Base-by-base conservation (phyloP, 1,140 invertebrate species). In the Bradynema listronoti region DNA sequence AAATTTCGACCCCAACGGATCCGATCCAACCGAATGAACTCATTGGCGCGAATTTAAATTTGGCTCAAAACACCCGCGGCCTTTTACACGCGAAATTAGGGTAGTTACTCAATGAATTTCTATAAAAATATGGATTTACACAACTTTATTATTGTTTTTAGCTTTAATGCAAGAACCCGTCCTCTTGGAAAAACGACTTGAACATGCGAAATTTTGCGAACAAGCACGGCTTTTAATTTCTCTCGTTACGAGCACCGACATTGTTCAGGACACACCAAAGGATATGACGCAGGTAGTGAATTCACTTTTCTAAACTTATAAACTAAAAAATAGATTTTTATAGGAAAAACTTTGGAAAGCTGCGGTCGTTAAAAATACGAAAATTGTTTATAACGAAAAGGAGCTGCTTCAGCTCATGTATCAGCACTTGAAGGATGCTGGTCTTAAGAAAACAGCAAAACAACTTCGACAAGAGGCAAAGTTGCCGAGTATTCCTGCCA, bases 201-300 rank as follows among this genome's bases (percentile, higher is more conserved):
- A 96, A 71, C 93, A 97, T 80, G 88, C 92, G 0, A 86, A 86
- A 76, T 97, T 98, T 80, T 92, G 94, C 79, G 91, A 91, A 78
- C 90, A 91, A 79, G 90, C 91, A 3, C 80, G 91, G 16, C 87
- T 92, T 71, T 80, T 98, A 14, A 83, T 97, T 55, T 90, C 93
- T 79, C 81, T 86, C 2, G 88, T 97, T 1, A 90, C 89, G 22
- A 91, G 92, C 2, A 91, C 91, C 84, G 45, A 87, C 88, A 73
- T 55, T 16, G 83, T 90, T 63, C 88, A 90, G 55, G 74, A 75
- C 25, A 58, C 65, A 22, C 52, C 66, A 16, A 62, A 41, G 29
- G 58, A 69, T 45, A 69, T 69, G 46, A 68, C 67, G 34, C 67
- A 73, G 65, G 69, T 73, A 27, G 6, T 30, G 19, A 19, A 27